These are phyloP conservation scores for Euura lappo DNA, from an alignment of 1,140 invertebrate species.

Conservation along the genomic window DNA sequence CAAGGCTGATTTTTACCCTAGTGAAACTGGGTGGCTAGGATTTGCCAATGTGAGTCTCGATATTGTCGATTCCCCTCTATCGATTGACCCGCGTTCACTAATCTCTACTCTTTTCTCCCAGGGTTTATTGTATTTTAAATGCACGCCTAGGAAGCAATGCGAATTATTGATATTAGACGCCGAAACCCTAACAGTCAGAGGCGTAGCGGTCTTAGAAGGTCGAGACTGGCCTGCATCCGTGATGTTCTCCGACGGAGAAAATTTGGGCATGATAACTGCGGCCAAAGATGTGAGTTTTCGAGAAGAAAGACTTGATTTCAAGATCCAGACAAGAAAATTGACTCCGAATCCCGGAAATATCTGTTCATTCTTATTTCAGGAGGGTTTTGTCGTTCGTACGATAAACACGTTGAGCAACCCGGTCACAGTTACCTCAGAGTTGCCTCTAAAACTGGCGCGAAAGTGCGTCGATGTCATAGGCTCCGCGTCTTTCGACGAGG, in stretches of 20 bases:
- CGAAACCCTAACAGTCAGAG: conserved; percentile 64
- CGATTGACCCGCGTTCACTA: conserved; percentile 12
- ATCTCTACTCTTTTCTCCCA: conserved; percentile 40
- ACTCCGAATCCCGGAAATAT: no score
- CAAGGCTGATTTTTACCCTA: conserved; percentile 80
- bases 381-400: conserved; percentile 81
- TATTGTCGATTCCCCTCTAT: conserved; percentile 10
- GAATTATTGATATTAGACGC: conserved; percentile 70
- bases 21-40: conserved; percentile 83
- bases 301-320: no score
- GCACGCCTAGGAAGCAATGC: conserved; percentile 63
- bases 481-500: conserved; percentile 73
- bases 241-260: conserved; percentile 86
- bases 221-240: conserved; percentile 70
- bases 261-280: conserved; percentile 79
- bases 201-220: conserved; percentile 69
- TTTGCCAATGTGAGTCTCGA: conserved; percentile 75
- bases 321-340: no score
- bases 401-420: conserved; percentile 73
- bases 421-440: conserved; percentile 67
- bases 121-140: conserved; percentile 66
- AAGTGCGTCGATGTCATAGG: conserved; percentile 82
- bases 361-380: conserved; percentile 63
- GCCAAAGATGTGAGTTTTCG: conserved; percentile 76
- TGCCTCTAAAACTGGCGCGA: conserved; percentile 80